Percentiles rank a stretch among this genome's conserved stretches.
Evolutionary conservation across 2,113 vertebrate genomes (phyloP).

Genomic region (Thermophis baileyi): DNA sequence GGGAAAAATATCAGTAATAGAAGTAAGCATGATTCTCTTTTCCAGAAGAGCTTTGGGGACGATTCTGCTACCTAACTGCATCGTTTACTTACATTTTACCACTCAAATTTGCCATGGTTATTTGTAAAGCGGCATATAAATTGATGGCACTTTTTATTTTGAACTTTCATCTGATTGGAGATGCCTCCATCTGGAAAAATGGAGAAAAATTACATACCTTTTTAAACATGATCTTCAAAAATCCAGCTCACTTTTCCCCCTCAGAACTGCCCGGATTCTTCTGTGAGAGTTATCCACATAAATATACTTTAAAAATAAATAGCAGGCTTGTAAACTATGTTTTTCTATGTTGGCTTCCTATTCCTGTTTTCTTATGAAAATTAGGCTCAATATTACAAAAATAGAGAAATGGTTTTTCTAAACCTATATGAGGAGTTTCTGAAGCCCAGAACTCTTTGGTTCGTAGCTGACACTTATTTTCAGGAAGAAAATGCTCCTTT

Average conservation of each 20-base stretch:
- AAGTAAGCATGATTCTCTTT: not conserved
- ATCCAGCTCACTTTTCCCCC: not conserved
- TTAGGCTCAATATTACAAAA: not conserved
- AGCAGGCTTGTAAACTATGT: not conserved
- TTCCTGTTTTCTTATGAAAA: not conserved
- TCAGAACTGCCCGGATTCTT: not conserved
- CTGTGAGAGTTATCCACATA: not conserved
- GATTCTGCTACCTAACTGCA: not conserved
- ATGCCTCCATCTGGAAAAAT: not conserved
- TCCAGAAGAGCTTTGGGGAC: not conserved
- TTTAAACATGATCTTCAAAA: not conserved
- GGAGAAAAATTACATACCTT: not conserved
- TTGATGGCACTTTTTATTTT: not conserved
- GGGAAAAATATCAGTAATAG: not conserved
- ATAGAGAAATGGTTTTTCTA: not conserved
- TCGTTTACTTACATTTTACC: not conserved
- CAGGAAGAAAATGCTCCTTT: too few relatives aligned
- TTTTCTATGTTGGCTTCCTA: not conserved
- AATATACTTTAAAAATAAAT: not conserved
- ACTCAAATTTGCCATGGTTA: not conserved
- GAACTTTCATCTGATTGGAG: not conserved
- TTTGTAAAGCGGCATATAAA: not conserved
- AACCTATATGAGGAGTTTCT: not conserved
- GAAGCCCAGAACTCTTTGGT: not conserved
- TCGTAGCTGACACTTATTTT: not conserved